Evolutionary conservation across 2,113 vertebrate genomes (phyloP), one percentile per base, ranked within the genome.

Genomic region (Gavia stellata): DNA sequence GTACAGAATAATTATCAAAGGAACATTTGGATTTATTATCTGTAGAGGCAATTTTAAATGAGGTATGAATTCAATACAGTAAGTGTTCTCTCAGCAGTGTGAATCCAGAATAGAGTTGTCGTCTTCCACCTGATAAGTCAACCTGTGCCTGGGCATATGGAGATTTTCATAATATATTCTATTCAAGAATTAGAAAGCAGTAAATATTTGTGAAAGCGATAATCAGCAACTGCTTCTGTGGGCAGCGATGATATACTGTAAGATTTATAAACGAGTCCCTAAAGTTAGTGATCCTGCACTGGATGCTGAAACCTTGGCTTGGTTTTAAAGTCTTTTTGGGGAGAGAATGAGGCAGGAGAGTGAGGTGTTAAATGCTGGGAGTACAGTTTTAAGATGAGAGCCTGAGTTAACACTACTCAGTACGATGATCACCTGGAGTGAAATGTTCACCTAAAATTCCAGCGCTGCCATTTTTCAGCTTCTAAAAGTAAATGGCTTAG

Each of bases 11-110:
- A 97, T 96, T 94, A 96, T 92, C 94, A 96, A 81, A 97, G 96
- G 93, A 96, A 96, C 94, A 94, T 96, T 97, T 96, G 94, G 88
- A 96, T 96, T 96, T 97, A 95, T 96, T 95, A 88, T 95, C 92
- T 96, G 86, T 93, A 93, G 91, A 96, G 90, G 92, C 91, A 97
- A 75, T 96, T 97, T 94, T 68, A 96, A 93, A 95, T 93, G 91
- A 96, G 67, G 85, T 96, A 91, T 96, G 93, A 97, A 96, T 94
- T 86, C 88, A 94, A 33, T 96, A 91, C 68, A 96, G 49, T 93
- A 68, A 94, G 75, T 67, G 81, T 90, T 93, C 89, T 82, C 72
- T 88, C 67, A 86, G 81, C 97, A 95, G 56, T 36, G 90, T 90
- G 93, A 86, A 90, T 91, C 90, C 68, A 58, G 92, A 96, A 92